phyloP scores from a whole-genome alignment of 1,140 invertebrate species.

The Acromyrmex echinatior region DNA sequence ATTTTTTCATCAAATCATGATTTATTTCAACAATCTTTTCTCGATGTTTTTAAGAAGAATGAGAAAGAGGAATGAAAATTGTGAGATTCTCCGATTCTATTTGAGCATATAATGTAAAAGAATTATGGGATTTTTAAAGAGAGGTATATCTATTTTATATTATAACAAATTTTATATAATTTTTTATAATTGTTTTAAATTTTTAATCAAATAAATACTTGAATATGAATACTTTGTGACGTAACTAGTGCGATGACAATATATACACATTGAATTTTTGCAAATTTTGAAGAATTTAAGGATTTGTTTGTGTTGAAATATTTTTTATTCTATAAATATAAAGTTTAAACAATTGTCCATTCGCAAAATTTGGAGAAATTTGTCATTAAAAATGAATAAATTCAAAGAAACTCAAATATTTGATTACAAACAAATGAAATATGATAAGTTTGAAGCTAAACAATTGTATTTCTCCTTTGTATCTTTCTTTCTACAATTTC shows the following conservation, averaged over 20 bases:
- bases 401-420: not conserved
- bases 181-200: not conserved
- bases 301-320: not conserved
- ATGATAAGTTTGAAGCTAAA: not conserved
- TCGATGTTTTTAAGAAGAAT: not conserved
- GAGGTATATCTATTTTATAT: not conserved
- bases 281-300: not conserved
- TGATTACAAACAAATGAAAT: not conserved
- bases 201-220: constrained; percentile 1
- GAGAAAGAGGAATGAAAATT: not conserved
- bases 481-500: too few relatives aligned
- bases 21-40: not conserved
- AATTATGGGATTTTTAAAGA: not conserved
- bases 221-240: not conserved
- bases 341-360: not conserved
- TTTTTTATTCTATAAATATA: not conserved
- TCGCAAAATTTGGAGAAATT: not conserved
- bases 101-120: not conserved
- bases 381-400: not conserved
- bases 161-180: not conserved
- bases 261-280: not conserved
- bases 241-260: not conserved
- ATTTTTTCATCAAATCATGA: not conserved
- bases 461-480: not conserved
- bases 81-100: not conserved